Percentiles rank a stretch among this genome's conserved stretches.
Conservation (phyloP, 2,888 invertebrate genomes). For the Cremastinae sp. region DNA sequence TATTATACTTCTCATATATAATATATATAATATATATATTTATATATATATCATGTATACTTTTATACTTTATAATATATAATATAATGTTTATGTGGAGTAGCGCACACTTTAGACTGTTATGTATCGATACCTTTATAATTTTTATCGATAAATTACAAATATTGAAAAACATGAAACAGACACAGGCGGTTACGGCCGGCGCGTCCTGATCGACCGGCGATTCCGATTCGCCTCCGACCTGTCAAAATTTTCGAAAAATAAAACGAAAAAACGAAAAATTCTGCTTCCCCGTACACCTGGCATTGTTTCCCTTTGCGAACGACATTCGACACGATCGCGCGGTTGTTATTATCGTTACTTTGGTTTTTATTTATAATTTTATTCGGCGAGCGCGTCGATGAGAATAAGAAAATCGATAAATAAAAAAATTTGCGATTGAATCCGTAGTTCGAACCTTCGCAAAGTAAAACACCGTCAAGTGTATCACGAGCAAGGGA, state of each 20-base stretch:
- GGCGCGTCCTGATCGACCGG: slow-evolving; percentile 52
- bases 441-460: neutral
- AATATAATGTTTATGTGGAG: slow-evolving; percentile 79
- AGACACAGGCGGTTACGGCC: slow-evolving; percentile 73
- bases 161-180: slow-evolving; percentile 81
- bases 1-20: slow-evolving; percentile 76
- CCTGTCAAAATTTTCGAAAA: slow-evolving; percentile 38
- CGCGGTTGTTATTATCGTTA: slow-evolving; percentile 13
- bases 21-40: slow-evolving; percentile 66
- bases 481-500: slow-evolving; percentile 6
- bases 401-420: neutral
- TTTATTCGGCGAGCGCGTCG: slow-evolving; percentile 11
- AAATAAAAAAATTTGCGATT: slow-evolving; percentile 26
- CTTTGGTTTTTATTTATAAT: slow-evolving; percentile 8
- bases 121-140: slow-evolving; percentile 79
- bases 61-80: slow-evolving; percentile 76
- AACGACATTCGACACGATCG: slow-evolving; percentile 38
- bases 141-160: slow-evolving; percentile 80
- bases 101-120: slow-evolving; percentile 80
- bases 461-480: slow-evolving; percentile 19
- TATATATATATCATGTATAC: slow-evolving; percentile 76
- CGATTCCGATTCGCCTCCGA: slow-evolving; percentile 49
- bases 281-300: slow-evolving; percentile 8
- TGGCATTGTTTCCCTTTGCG: slow-evolving; percentile 19
- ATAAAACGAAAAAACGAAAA: slow-evolving; percentile 19